phyloP scores from a whole-genome alignment of 2,797 vertebrate genomes.

The Setipinna tenuifilis region DNA sequence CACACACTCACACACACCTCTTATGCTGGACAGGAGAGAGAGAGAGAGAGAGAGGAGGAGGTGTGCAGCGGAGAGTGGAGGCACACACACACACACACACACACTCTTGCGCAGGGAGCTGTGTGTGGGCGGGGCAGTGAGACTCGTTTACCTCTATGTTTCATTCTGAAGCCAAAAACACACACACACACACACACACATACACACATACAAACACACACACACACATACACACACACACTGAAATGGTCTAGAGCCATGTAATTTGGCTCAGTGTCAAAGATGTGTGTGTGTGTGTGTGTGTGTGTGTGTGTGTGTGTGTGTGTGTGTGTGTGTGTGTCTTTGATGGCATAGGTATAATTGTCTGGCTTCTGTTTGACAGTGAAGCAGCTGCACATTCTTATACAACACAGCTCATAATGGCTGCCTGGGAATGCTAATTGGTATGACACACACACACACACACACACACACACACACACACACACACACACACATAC shows the following conservation, averaged over 20 bases:
- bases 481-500: constrained; percentile 7
- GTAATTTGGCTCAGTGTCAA: neutral
- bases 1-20: neutral
- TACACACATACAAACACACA: too few relatives aligned
- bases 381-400: constrained; percentile 44
- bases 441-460: neutral
- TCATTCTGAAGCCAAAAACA: constrained; percentile 25
- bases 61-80: too few relatives aligned
- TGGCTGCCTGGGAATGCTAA: neutral
- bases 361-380: constrained; percentile 43
- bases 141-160: neutral
- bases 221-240: too few relatives aligned
- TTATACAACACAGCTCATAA: neutral
- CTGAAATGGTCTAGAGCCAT: neutral
- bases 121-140: neutral
- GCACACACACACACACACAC: constrained; percentile 7
- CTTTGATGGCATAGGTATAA: constrained; percentile 10
- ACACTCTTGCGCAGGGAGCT: neutral
- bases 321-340: constrained; percentile 17
- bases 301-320: constrained; percentile 1
- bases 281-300: constrained; percentile 7
- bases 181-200: too few relatives aligned
- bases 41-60: constrained; percentile 13
- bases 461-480: neutral
- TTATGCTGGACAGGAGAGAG: neutral